A percentile compares a stretch with the other conserved stretches of the same genome.
These are phyloP conservation scores for Pteronotus mesoamericanus DNA, from an alignment of 2,797 vertebrate genomes.

Conservation along the genomic window DNA sequence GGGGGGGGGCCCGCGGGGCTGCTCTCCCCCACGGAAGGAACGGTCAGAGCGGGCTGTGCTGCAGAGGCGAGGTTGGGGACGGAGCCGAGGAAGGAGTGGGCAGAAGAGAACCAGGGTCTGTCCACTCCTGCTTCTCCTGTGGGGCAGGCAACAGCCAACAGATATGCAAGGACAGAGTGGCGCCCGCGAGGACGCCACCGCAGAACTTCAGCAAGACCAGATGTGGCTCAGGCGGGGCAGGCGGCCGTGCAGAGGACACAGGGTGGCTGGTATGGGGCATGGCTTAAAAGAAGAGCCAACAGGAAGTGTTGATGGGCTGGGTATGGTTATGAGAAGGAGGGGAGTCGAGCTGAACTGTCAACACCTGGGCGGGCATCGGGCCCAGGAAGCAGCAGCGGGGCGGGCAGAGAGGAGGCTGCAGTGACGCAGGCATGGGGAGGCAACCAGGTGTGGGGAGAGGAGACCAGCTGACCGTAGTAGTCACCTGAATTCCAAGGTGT, in stretches of 20 bases:
- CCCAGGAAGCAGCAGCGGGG: background rate
- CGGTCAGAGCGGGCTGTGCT: rapidly evolving
- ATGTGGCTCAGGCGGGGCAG: rapidly evolving
- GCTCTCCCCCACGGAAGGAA: rapidly evolving
- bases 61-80: background rate
- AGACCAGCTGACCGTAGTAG: rapidly evolving
- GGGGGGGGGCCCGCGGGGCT: too few species aligned
- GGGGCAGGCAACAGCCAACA: background rate
- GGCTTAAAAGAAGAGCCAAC: background rate
- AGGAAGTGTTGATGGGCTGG: background rate
- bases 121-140: background rate
- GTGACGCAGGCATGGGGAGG: background rate
- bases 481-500: rapidly evolving
- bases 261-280: rapidly evolving
- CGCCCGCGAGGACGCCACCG: rapidly evolving
- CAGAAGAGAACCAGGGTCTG: background rate
- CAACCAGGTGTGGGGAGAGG: background rate
- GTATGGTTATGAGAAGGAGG: background rate
- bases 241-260: rapidly evolving
- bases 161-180: rapidly evolving
- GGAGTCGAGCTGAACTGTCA: too few species aligned
- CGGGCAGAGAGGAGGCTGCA: background rate
- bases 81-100: background rate
- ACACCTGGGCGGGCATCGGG: background rate
- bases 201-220: rapidly evolving